Base-by-base conservation (phyloP, 2,888 invertebrate species). In the Nomada flava region DNA sequence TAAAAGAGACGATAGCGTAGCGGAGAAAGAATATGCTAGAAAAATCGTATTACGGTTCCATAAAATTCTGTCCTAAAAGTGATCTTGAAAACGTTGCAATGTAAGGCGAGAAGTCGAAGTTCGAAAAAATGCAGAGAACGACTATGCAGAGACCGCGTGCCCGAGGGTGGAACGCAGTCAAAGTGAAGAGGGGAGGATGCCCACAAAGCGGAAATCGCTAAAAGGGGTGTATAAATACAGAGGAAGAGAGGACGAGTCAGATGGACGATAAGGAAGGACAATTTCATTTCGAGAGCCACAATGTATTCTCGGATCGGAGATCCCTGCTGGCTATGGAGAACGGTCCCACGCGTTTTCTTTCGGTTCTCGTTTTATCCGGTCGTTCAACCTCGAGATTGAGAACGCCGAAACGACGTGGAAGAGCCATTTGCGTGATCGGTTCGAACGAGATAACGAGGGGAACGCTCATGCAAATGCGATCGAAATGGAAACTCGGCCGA, bases 211-310 rank as follows among this genome's bases (percentile, higher is more conserved):
- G 26, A n/a, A 57, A 11, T 57, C 13, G 57, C 15, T 26, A 26
- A 57, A 26, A 57, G 15, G 57, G 26, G 26, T 13, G 15, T 26
- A 15, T n/a, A 42, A 11, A 69, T 36, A 23, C 10, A 20, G 29
- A 15, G 44, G 42, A 20, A 26, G 20, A 59, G 47, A 55, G 29
- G 29, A 68, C 44, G 50, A 55, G 44, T 44, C 52, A 62, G 70
- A 80, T 72, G 76, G 52, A 68, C 72, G 76, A 87, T 86, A 86
- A 86, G 42, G 60, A 84, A 83, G 86, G 86, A 89, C 89, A 87
- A 88, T 89, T 89, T 87, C 84, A 88, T 88, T 88, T 82, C 63
- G 69, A 79, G 65, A 67, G 53, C 36, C 68, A n/a, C 64, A 76
- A 81, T 75, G 79, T 68, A 71, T 76, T 74, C 65, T 42, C 36